Evolutionary conservation across 2,113 vertebrate species (phyloP).

Genomic region (Enhydra lutris): DNA sequence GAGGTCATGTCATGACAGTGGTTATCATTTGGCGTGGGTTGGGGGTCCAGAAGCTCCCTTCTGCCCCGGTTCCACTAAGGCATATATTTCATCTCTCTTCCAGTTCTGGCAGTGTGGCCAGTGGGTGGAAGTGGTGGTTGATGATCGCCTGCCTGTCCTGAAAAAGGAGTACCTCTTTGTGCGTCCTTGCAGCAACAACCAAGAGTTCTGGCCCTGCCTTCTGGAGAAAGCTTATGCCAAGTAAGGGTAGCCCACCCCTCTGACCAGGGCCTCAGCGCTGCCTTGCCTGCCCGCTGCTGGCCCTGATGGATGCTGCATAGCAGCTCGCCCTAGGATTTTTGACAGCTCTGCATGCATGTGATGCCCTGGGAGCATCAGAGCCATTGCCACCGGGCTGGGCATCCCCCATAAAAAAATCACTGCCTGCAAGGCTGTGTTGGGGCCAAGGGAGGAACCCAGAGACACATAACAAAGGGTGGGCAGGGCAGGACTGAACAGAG

Average conservation of each 20-base stretch:
- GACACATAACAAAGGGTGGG: neutral
- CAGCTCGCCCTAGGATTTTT: neutral
- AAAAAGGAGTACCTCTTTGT: conserved; percentile 77
- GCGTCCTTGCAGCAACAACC: conserved; percentile 77
- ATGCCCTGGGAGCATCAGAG: neutral
- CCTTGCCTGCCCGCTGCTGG: neutral
- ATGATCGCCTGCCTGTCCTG: conserved; percentile 80
- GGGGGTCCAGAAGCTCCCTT: neutral
- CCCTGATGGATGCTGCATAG: neutral
- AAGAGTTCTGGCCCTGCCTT: conserved; percentile 96
- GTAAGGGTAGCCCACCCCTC: conserved; percentile 76
- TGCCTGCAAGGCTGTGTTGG: neutral
- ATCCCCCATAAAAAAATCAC: neutral
- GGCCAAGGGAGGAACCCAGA: neutral
- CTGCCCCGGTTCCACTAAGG: neutral
- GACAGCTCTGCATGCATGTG: neutral
- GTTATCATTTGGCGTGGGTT: neutral
- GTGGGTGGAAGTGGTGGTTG: conserved; percentile 87
- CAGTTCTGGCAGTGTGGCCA: conserved; percentile 86
- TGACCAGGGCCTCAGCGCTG: neutral
- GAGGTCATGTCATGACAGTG: neutral
- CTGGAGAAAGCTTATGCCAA: conserved; percentile 97
- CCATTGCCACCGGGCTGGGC: neutral
- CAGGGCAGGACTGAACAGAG: neutral
- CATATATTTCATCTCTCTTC: neutral